phyloP scores from a whole-genome alignment of 2,113 vertebrate species.

The Leucosticte australis region DNA sequence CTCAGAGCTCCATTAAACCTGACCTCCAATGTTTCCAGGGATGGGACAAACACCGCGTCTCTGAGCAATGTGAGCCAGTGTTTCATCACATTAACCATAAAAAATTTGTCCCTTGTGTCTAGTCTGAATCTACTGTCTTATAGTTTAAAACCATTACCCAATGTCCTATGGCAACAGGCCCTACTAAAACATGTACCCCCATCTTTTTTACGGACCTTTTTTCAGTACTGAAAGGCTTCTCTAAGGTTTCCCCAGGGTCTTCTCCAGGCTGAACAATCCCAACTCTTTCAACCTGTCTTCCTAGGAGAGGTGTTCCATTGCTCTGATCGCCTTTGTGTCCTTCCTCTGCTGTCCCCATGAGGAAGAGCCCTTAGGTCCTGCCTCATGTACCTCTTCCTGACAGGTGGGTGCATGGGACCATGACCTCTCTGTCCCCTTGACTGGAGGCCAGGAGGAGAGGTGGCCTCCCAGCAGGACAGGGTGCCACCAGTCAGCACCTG shows the following conservation, averaged over 20 bases:
- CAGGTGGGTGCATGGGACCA: background rate
- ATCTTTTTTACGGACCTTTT: background rate
- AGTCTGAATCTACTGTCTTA: background rate
- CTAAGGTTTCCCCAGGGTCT: background rate
- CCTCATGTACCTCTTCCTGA: rapidly evolving
- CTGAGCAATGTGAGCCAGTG: background rate
- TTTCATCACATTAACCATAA: background rate
- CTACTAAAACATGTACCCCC: background rate
- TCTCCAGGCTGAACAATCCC: background rate
- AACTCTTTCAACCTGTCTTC: background rate
- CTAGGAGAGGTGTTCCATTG: background rate
- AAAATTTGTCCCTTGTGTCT: background rate
- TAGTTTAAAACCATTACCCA: background rate
- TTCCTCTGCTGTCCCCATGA: background rate
- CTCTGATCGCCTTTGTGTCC: background rate
- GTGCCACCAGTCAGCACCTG: rapidly evolving
- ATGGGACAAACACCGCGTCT: background rate
- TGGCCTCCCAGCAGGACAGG: background rate
- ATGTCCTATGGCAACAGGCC: background rate
- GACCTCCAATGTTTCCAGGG: background rate
- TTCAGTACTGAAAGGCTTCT: background rate
- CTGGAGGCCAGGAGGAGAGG: background rate
- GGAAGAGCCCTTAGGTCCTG: background rate
- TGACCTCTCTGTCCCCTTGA: rapidly evolving
- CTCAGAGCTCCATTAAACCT: background rate